Percentiles rank a stretch among this genome's conserved stretches.
Evolutionary conservation across 2,113 vertebrate genomes (phyloP).

Genomic region (Ictalurus punctatus): DNA sequence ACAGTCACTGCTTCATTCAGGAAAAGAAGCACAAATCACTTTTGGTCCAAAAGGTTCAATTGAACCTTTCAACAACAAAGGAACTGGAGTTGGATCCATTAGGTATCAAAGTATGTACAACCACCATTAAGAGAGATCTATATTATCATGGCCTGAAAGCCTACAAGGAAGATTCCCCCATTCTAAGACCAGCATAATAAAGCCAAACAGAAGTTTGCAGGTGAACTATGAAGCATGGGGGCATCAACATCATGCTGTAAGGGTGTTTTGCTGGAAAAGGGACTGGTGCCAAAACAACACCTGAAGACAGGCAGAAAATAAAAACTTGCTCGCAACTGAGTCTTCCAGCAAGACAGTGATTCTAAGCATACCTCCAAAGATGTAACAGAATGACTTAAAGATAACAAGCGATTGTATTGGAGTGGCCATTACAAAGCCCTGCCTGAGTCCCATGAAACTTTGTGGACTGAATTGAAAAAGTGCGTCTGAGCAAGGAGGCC

Average conservation of each 20-base stretch:
- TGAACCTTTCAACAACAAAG: background rate
- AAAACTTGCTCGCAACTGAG: background rate
- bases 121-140: background rate
- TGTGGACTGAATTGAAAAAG: background rate
- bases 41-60: background rate
- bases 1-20: background rate
- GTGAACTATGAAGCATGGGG: background rate
- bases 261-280: background rate
- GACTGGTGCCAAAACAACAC: background rate
- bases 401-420: background rate
- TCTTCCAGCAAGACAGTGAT: background rate
- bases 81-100: background rate
- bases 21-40: background rate
- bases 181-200: background rate
- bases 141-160: background rate
- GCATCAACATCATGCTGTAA: background rate
- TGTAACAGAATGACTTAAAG: background rate
- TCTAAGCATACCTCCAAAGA: background rate
- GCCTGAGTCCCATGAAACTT: background rate
- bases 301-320: background rate
- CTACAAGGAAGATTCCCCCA: background rate
- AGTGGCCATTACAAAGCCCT: background rate
- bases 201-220: background rate
- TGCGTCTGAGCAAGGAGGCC: background rate
- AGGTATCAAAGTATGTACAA: background rate